phyloP scores from a whole-genome alignment of 1,140 invertebrate species.

The Odontomachus brunneus region DNA sequence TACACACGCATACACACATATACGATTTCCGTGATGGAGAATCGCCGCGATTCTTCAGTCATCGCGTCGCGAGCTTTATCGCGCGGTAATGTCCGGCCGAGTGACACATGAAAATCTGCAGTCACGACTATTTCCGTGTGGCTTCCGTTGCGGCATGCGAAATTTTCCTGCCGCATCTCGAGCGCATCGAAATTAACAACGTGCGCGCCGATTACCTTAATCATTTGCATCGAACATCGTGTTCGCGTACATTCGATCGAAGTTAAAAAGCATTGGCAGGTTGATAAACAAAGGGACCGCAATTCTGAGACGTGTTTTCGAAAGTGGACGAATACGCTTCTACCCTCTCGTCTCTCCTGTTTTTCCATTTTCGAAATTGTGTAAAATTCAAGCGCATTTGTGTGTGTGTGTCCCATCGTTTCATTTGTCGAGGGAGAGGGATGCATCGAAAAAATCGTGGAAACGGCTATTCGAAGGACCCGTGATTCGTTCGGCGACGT shows the following conservation, averaged over 20 bases:
- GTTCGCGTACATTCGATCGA: too few species aligned
- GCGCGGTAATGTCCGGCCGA: constrained; percentile 10
- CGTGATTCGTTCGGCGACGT: constrained; percentile 41
- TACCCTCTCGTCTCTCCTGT: too few species aligned
- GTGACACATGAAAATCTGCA: constrained; percentile 60
- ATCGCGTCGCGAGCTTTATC: neutral
- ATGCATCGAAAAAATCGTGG: constrained; percentile 23
- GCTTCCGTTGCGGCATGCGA: constrained; percentile 35
- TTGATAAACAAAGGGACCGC: too few species aligned
- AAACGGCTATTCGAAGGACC: constrained; percentile 34
- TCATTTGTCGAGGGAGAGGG: neutral
- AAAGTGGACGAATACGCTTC: too few species aligned
- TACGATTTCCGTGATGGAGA: neutral
- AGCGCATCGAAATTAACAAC: constrained; percentile 36
- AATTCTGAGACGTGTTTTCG: too few species aligned
- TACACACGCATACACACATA: neutral
- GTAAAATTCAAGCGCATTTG: too few species aligned
- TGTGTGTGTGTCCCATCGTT: too few species aligned
- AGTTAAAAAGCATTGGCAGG: too few species aligned
- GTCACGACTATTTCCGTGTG: constrained; percentile 54
- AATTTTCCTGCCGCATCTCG: constrained; percentile 57
- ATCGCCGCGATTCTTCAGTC: neutral
- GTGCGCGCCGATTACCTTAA: too few species aligned
- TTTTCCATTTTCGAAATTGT: too few species aligned
- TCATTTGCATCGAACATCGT: too few species aligned